These are phyloP conservation scores for Atta texana DNA, from an alignment of 1,140 invertebrate species.

Conservation along the genomic window DNA sequence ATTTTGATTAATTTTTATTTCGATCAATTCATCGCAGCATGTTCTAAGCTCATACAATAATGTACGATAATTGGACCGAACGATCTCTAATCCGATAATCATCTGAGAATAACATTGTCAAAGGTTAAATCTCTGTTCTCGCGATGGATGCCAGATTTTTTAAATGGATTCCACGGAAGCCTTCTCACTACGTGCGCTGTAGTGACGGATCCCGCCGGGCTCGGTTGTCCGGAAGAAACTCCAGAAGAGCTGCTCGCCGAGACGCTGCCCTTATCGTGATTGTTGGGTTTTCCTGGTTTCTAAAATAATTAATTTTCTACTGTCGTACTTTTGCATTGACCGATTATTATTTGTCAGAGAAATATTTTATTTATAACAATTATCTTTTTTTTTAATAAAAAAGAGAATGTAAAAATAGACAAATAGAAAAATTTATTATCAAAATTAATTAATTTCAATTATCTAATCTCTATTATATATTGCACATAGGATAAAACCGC, in stretches of 20 bases:
- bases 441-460: background rate
- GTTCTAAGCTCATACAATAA: background rate
- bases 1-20: background rate
- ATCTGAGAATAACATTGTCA: conserved; percentile 89
- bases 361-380: background rate
- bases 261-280: conserved; percentile 87
- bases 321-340: conserved; percentile 17
- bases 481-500: too few relatives aligned
- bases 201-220: conserved; percentile 88
- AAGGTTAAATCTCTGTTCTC: conserved; percentile 87
- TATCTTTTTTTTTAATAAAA: background rate
- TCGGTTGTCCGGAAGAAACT: conserved; percentile 88
- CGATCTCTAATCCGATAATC: conserved; percentile 68
- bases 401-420: background rate
- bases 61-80: background rate
- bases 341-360: background rate
- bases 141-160: conserved; percentile 86
- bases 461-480: background rate
- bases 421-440: background rate
- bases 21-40: background rate
- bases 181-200: conserved; percentile 87
- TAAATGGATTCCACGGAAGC: conserved; percentile 90
- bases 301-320: conserved; percentile 69
- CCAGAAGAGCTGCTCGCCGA: conserved; percentile 89
- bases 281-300: conserved; percentile 83